A percentile compares a stretch with the other conserved stretches of the same genome.
Conservation (phyloP, 2,113 vertebrate genomes). For the Neopipo cinnamomea region DNA sequence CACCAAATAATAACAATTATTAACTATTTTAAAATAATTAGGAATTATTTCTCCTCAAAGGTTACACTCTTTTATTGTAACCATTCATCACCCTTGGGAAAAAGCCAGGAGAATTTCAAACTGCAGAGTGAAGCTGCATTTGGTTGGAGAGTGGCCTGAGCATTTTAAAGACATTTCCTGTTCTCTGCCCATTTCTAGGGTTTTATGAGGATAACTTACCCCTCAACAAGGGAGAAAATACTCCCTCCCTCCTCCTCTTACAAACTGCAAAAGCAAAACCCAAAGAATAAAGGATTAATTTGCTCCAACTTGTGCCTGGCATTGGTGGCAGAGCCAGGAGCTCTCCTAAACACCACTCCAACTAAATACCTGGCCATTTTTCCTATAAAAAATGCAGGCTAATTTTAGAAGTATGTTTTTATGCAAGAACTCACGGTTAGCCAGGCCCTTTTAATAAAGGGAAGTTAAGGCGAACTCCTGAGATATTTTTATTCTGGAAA, state of each 20-base stretch:
- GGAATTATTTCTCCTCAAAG: not conserved
- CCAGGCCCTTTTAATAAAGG: not conserved
- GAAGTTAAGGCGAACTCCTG: not conserved
- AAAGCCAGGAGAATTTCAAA: not conserved
- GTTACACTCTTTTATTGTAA: not conserved
- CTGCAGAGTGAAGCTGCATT: not conserved
- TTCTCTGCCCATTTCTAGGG: not conserved
- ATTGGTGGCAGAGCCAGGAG: not conserved
- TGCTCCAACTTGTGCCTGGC: not conserved
- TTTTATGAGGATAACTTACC: not conserved
- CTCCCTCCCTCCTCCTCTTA: not conserved
- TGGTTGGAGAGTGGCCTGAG: not conserved
- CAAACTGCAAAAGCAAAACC: not conserved
- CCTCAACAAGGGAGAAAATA: not conserved
- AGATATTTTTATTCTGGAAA: not conserved
- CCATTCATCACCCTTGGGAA: not conserved
- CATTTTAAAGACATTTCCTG: not conserved
- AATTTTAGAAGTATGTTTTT: not conserved
- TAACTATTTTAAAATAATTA: not conserved
- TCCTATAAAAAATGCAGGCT: not conserved
- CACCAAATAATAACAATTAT: not conserved
- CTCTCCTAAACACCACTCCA: not conserved
- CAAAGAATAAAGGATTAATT: not conserved
- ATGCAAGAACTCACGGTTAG: not conserved
- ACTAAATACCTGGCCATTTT: not conserved